phyloP scores from a whole-genome alignment of 2,113 vertebrate genomes.

The Eubucco bourcierii region DNA sequence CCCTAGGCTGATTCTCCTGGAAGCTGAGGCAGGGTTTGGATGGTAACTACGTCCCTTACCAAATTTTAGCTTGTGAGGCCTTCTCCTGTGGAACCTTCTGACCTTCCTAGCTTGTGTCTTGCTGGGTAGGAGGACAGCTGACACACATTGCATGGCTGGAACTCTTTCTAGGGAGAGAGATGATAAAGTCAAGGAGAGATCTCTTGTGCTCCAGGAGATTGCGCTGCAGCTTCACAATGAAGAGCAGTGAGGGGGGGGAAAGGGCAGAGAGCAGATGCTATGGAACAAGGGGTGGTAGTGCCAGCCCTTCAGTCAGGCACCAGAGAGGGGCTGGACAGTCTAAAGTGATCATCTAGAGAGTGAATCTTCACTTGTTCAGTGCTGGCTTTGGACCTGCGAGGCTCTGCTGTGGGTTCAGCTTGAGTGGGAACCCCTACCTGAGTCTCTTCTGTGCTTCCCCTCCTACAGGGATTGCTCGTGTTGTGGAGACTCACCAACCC shows the following conservation, averaged over 20 bases:
- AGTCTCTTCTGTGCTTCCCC: background rate
- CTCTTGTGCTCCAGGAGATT: background rate
- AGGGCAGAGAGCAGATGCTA: background rate
- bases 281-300: background rate
- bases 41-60: background rate
- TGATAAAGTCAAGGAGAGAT: background rate
- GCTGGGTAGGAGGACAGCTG: background rate
- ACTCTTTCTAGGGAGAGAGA: background rate
- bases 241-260: background rate
- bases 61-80: background rate
- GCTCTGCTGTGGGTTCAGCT: background rate
- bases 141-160: background rate
- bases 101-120: background rate
- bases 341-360: background rate
- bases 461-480: conserved; percentile 88
- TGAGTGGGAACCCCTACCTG: background rate
- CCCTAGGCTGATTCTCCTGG: background rate
- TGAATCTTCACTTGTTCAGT: background rate
- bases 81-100: background rate
- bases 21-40: background rate
- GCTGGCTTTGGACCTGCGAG: background rate
- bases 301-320: background rate
- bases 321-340: background rate
- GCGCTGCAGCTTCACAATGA: background rate
- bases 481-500: conserved; percentile 96